These are phyloP conservation scores for Calliphora vicina DNA, from an alignment of 1,140 invertebrate genomes.

Conservation along the genomic window DNA sequence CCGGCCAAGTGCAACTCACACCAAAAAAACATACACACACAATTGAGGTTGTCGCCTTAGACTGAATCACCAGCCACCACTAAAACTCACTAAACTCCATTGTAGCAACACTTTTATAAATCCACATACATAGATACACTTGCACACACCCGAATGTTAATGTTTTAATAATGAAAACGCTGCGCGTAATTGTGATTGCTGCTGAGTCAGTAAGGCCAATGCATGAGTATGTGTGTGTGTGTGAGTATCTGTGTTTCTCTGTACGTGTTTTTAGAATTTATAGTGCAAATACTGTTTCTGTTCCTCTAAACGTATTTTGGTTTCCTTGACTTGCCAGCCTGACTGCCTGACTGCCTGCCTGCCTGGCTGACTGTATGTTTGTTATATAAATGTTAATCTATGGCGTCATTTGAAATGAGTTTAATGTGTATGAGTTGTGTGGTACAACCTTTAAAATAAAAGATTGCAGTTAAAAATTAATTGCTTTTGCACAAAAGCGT, in stretches of 20 bases:
- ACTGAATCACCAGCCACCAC: not conserved
- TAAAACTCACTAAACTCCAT: not conserved
- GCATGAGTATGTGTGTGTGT: not conserved
- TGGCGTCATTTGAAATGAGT: not conserved
- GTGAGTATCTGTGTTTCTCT: not conserved
- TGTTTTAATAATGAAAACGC: not conserved
- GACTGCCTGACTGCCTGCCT: not conserved
- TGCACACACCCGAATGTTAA: not conserved
- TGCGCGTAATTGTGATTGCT: not conserved
- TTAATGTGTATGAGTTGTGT: not conserved
- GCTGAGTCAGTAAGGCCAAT: not conserved
- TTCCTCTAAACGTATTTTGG: not conserved
- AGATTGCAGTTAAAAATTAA: constrained; percentile 4
- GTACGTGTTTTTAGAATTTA: not conserved
- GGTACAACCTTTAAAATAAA: not conserved
- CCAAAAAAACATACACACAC: not conserved
- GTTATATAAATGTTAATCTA: not conserved
- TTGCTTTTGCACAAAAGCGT: not conserved
- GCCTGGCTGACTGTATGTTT: not conserved
- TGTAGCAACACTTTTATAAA: not conserved
- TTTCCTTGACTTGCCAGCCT: not conserved
- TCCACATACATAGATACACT: no score
- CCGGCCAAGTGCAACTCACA: not conserved
- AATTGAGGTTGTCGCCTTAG: not conserved
- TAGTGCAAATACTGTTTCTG: not conserved